Base-by-base conservation (phyloP, 2,113 vertebrate species). In the Perca fluviatilis region DNA sequence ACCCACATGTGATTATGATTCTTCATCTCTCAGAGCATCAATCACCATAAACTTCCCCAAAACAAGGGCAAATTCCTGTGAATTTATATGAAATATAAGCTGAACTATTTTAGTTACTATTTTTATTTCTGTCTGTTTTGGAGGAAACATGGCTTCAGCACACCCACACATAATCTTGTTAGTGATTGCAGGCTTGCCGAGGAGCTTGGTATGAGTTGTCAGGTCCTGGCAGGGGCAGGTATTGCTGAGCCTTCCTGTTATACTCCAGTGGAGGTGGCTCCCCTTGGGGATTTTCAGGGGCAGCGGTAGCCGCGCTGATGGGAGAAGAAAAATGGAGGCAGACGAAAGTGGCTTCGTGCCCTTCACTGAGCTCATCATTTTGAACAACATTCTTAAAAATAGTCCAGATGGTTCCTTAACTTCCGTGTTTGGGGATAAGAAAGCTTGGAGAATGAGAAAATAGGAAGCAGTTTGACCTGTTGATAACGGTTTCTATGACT, bases 141-240 rank as follows among this genome's bases (percentile, higher is more conserved):
- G 49, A 70, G 82, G 53, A 70, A 47, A 36, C 40, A 54, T 8
- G 60, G 62, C 72, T 74, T 87, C 67, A 75, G 54, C 66, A 82
- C 85, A 46, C 89, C 62, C 85, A 86, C 74, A 27, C 54, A 70
- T 74, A 77, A 88, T 91, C 83, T 83, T 76, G 66, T 92, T 88
- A 81, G 79, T 56, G 64, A 86, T 80, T 50, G 73, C 77, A 65
- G 62, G 77, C 65, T 90, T 84, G 64, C 63, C 1, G 40, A 12
- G 77, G 79, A 86, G 82, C 61, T 85, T 86, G 82, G 85, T 90
- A 73, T 85, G 75, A 86, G 69, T 86, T 90, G 79, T 91, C 79
- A 86, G 81, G 75, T 86, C 60, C 69, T 84, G 87, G 75, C 82
- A 89, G 75, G 43, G 75, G 69, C 74, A 93, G 79, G 81, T 89